These are phyloP conservation scores for Brachypalpus laphriformis DNA, from an alignment of 2,888 invertebrate genomes.

Conservation along the genomic window DNA sequence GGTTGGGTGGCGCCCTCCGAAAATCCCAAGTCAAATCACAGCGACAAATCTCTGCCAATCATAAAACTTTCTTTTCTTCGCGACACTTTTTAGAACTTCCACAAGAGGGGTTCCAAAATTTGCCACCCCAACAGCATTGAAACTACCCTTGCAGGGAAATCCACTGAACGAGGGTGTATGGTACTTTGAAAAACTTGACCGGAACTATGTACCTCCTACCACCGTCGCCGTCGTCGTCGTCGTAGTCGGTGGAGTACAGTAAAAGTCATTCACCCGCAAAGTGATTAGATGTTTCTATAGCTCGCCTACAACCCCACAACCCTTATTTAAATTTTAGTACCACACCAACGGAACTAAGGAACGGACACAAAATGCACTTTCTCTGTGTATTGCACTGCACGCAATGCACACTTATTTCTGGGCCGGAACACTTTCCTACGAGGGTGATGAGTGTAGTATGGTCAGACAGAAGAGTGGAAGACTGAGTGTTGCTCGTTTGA, in stretches of 20 bases:
- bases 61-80: constrained; percentile 60
- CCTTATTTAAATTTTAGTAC: constrained; percentile 51
- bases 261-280: constrained; percentile 66
- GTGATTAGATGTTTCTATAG: constrained; percentile 53
- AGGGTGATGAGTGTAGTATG: constrained; percentile 32
- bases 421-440: constrained; percentile 50
- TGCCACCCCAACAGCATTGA: constrained; percentile 76
- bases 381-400: constrained; percentile 54
- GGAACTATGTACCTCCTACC: constrained; percentile 53
- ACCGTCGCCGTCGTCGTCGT: background rate
- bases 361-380: constrained; percentile 66
- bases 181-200: constrained; percentile 59
- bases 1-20: background rate
- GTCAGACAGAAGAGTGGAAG: constrained; percentile 30
- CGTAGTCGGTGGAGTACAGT: constrained; percentile 3
- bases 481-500: constrained; percentile 45
- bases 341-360: background rate
- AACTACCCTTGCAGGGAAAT: background rate
- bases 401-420: constrained; percentile 64
- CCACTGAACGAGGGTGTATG: background rate
- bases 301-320: constrained; percentile 37
- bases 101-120: constrained; percentile 69
- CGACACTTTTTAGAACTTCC: constrained; percentile 74
- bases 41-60: constrained; percentile 52
- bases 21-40: constrained; percentile 48